Evolutionary conservation across 2,113 vertebrate genomes (phyloP), one percentile per base, ranked within the genome.

Genomic region (Phoenicopterus ruber): DNA sequence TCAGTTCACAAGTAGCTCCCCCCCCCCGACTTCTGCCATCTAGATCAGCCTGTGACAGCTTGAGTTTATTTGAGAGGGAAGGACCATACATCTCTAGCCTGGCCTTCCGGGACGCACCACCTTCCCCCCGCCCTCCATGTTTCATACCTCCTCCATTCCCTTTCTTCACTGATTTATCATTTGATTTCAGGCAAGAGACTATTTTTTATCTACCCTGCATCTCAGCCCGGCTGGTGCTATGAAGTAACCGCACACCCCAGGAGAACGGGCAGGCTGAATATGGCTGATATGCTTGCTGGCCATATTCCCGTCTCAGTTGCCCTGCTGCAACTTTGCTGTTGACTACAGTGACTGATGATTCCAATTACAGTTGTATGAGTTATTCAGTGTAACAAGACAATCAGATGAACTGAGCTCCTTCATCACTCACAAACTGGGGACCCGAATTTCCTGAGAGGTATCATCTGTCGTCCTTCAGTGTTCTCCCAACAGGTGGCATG

Each of bases 121-220:
- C 5, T 78, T 50, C 7, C 11, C 2, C 0, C 0, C 6, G 5
- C 9, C 6, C 6, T 6, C 3, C 9, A 38, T 4, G 32, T n/a
- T 63, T 74, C 25, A 25, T 17, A 84, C 12, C 32, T 70, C 14
- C 11, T 94, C 11, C 6, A 0, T 72, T 73, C 40, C 13, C 36
- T 91, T 82, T 78, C 34, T 92, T 80, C 62, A n/a, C 10, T 57
- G 31, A 62, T 74, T 74, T 58, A 55, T 63, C 6, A 24, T 69
- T 40, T 65, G 2, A 76, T 86, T 88, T 92, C 22, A 21, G 20
- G 6, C 6, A 90, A 90, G 13, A 85, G 8, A 25, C 9, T 44
- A 1, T 28, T 86, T 82, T 86, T 55, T 5, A 31, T 29, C 13
- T 80, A 13, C 34, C 8, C 2, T 17, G 13, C 9, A 61, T 11